Evolutionary conservation across 2,797 vertebrate species (phyloP).

Genomic region (Aplochiton taeniatus): DNA sequence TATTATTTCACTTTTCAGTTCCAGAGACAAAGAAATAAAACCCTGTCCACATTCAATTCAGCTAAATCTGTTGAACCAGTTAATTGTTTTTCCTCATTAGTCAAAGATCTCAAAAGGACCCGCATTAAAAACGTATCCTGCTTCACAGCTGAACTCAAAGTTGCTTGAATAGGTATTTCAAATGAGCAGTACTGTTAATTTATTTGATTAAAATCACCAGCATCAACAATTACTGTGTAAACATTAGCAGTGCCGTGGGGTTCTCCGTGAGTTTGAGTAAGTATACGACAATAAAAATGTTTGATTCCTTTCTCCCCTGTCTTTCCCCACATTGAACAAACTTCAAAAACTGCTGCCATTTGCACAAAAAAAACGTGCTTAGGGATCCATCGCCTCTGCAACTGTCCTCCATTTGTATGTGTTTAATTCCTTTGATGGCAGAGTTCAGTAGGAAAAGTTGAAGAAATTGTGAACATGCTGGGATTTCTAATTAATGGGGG

Average conservation of each 20-base stretch:
- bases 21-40: too few relatives aligned
- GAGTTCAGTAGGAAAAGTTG: slow-evolving; percentile 6
- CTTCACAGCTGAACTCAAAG: too few relatives aligned
- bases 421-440: slow-evolving; percentile 19
- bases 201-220: too few relatives aligned
- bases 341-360: slow-evolving; percentile 8
- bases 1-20: too few relatives aligned
- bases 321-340: background rate
- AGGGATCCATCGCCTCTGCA: background rate
- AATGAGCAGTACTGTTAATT: too few relatives aligned
- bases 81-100: too few relatives aligned
- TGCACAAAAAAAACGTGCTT: background rate
- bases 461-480: slow-evolving; percentile 4
- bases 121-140: too few relatives aligned
- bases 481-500: slow-evolving; percentile 21
- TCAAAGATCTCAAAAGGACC: too few relatives aligned
- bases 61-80: too few relatives aligned
- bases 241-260: background rate
- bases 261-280: background rate
- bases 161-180: too few relatives aligned
- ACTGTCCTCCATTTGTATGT: slow-evolving; percentile 16
- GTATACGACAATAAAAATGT: background rate
- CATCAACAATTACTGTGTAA: background rate
- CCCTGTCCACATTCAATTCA: too few relatives aligned
- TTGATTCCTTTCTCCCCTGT: slow-evolving; percentile 13